phyloP scores from a whole-genome alignment of 2,113 vertebrate species.

The Empidonax traillii region DNA sequence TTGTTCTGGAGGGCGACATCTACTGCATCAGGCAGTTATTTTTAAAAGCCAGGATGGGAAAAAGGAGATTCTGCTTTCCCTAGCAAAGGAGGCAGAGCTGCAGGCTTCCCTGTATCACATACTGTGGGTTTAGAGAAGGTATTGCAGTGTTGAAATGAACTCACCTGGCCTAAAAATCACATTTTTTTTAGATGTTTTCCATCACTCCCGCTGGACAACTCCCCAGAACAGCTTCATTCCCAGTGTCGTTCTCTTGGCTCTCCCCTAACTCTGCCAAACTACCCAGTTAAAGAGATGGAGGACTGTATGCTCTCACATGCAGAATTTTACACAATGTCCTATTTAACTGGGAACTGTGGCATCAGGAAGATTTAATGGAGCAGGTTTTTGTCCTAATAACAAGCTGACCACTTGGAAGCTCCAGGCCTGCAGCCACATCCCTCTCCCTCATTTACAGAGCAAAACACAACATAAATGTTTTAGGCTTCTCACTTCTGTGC shows the following conservation, averaged over 20 bases:
- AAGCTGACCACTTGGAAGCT: background rate
- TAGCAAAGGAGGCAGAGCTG: background rate
- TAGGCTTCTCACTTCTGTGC: background rate
- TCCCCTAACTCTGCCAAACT: background rate
- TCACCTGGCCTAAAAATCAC: background rate
- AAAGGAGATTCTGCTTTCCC: background rate
- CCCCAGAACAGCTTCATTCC: background rate
- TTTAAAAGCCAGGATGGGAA: background rate
- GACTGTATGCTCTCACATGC: background rate
- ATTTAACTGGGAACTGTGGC: background rate
- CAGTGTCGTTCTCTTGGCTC: accelerated
- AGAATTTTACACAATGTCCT: background rate
- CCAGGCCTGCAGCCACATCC: background rate
- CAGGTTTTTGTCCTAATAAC: background rate
- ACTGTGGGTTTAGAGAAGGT: background rate
- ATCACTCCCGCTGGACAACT: background rate
- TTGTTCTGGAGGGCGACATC: conserved; percentile 1
- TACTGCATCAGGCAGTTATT: background rate
- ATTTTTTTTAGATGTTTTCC: background rate
- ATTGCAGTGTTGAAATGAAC: background rate
- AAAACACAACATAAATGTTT: background rate
- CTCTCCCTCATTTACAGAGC: background rate
- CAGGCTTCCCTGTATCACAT: background rate
- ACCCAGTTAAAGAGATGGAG: background rate
- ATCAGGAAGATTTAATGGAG: background rate